Conservation (phyloP, 2,888 invertebrate species). For the Sarcophaga carnaria region DNA sequence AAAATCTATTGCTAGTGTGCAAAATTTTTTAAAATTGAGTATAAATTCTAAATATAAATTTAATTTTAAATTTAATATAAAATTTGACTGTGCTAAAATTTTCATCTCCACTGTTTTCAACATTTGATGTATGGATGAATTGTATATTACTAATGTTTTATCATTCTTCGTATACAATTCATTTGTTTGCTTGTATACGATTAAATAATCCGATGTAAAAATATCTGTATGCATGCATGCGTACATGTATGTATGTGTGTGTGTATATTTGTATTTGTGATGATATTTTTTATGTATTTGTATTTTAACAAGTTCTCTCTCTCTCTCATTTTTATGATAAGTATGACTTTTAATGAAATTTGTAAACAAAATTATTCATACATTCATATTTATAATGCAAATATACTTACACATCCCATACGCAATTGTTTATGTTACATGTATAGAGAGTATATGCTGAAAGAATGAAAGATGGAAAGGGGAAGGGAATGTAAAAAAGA, state of each 20-base stretch:
- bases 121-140: constrained; percentile 36
- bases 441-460: no score
- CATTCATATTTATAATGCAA: constrained; percentile 9
- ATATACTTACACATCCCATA: not conserved
- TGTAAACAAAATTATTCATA: constrained; percentile 56
- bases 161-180: constrained; percentile 15
- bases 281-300: no score
- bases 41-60: no score
- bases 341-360: constrained; percentile 58
- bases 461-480: no score
- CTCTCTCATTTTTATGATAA: constrained; percentile 44
- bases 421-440: not conserved
- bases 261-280: no score
- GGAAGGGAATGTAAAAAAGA: no score
- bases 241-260: not conserved
- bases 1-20: no score
- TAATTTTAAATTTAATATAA: no score
- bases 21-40: no score
- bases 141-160: constrained; percentile 33
- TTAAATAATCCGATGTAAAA: no score
- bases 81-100: no score
- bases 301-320: constrained; percentile 25
- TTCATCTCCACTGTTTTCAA: not conserved
- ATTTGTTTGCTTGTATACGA: not conserved
- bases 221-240: not conserved